Base-by-base conservation (phyloP, 2,888 invertebrate genomes). In the Dicycla oo region DNA sequence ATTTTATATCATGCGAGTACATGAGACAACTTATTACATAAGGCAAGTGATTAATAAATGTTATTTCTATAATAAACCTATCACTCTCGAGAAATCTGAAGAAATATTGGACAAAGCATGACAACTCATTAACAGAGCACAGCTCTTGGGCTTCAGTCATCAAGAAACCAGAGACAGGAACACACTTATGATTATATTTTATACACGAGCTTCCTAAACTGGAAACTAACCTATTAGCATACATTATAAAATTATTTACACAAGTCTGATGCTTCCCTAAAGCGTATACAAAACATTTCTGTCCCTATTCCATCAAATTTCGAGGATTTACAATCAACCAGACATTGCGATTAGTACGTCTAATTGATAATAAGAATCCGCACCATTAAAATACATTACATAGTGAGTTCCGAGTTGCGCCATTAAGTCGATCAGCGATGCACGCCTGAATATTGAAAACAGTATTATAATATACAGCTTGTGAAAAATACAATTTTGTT, bases 241-340 rank as follows among this genome's bases (percentile, higher is more conserved):
- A 77, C 76, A 70, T 71, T 64, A 75, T 75, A 74, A 86, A 67
- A 70, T 53, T 91, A 91, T 89, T 83, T 90, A 90, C 88, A 89
- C 73, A 70, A 69, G 78, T 85, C 81, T 76, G 76, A 88, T 87
- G 86, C 88, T 89, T 90, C 85, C 87, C 88, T 91, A 91, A 86
- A 88, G 90, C 93, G 93, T 94, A 94, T 94, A 94, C 94, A 89
- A n/a, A 88, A 87, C 86, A 88, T 86, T 86, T 73, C 82, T 84
- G 84, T 78, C 66, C 69, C 73, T 76, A 75, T 66, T 73, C 63
- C 73, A 81, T 74, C 75, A 73, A 72, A 73, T 68, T 75, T 69
- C 69, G 75, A 68, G 40, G 54, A 79, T 75, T 83, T 85, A 83
- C 56, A 83, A 86, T 86, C 84, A 78, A 83, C 74, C 84, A 86